Conservation (phyloP, 1,140 invertebrate species). For the Ceratitis capitata region DNA sequence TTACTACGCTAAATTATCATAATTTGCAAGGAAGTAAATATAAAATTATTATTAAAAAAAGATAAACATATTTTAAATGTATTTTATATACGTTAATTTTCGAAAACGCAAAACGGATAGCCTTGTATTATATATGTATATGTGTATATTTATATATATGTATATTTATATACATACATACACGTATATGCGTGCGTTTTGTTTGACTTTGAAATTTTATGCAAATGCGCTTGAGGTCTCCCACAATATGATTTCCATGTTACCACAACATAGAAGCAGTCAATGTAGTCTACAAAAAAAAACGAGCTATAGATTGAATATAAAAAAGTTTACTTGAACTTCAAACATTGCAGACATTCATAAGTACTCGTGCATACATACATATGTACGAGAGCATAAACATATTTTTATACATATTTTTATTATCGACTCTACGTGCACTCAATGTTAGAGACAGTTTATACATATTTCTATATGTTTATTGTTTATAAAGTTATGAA, state of each 20-base stretch:
- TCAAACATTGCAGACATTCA: background rate
- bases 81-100: too few species aligned
- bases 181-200: background rate
- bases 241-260: background rate
- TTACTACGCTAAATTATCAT: too few species aligned
- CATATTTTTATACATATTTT: background rate
- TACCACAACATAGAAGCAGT: background rate
- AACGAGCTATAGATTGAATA: background rate
- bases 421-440: too few species aligned
- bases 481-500: too few species aligned
- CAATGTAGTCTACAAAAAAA: too few species aligned
- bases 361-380: background rate
- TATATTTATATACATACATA: background rate
- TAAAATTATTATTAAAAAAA: too few species aligned
- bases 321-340: constrained; percentile 20
- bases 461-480: too few species aligned
- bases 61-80: too few species aligned
- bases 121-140: too few species aligned
- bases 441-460: background rate
- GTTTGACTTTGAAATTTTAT: constrained; percentile 16
- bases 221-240: background rate
- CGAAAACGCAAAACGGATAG: too few species aligned
- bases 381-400: background rate
- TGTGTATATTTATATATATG: too few species aligned
- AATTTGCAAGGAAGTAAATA: too few species aligned